phyloP scores from a whole-genome alignment of 1,140 invertebrate species.

The Calliphora vicina region DNA sequence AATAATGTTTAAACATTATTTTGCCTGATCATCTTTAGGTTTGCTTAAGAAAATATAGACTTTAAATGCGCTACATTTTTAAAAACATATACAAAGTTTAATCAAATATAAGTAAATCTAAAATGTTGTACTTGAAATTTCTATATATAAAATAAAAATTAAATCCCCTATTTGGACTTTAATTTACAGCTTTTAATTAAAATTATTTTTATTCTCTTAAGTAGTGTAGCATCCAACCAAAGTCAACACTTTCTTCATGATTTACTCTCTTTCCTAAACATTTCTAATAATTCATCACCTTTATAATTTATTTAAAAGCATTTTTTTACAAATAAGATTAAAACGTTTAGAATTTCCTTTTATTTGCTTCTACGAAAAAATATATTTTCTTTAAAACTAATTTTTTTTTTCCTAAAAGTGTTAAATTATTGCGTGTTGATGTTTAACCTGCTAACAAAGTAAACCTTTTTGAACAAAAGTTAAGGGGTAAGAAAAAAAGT shows the following conservation, averaged over 20 bases:
- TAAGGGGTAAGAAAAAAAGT: background rate
- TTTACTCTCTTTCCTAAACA: background rate
- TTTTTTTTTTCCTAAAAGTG: background rate
- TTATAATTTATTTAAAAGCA: constrained; percentile 5
- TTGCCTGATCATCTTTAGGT: background rate
- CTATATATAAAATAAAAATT: no score
- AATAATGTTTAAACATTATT: background rate
- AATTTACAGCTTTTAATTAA: no score
- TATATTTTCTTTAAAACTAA: background rate
- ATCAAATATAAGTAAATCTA: no score
- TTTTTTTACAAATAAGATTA: background rate
- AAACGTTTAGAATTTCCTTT: background rate
- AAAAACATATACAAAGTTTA: no score
- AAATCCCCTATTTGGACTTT: no score
- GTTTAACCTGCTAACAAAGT: background rate
- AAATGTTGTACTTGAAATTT: no score
- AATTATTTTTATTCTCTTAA: no score
- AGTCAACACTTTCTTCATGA: no score
- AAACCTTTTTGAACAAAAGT: background rate
- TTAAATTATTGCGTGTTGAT: background rate
- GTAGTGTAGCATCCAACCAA: no score
- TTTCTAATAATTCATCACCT: background rate
- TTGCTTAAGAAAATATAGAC: background rate
- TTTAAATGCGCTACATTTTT: background rate
- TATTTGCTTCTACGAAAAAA: background rate